These are phyloP conservation scores for Thalpophila matura DNA, from an alignment of 2,888 invertebrate genomes.

Conservation along the genomic window DNA sequence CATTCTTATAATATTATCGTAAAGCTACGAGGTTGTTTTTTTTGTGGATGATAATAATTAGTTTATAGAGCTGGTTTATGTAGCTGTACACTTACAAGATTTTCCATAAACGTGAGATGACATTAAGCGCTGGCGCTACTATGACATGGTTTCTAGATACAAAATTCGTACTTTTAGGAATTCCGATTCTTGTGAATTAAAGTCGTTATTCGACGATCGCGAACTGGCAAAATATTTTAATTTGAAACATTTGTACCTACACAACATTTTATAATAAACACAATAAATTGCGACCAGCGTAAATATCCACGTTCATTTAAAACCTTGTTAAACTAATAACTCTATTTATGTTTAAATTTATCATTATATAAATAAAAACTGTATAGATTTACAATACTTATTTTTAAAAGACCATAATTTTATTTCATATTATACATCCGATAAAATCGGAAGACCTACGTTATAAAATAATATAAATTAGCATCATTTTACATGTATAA, in stretches of 20 bases:
- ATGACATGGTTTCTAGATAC: too few relatives aligned
- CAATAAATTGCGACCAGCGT: neutral
- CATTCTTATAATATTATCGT: conserved; percentile 17
- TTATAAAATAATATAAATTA: conserved; percentile 56
- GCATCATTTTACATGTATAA: conserved; percentile 39
- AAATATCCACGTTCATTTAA: conserved; percentile 29
- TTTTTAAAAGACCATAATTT: conserved; percentile 8
- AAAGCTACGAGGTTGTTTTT: conserved; percentile 32
- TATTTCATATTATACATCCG: conserved; percentile 36
- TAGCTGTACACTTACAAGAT: conserved; percentile 3
- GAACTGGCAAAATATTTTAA: too few relatives aligned
- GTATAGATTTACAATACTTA: conserved; percentile 14
- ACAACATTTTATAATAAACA: too few relatives aligned
- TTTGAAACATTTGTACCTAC: too few relatives aligned
- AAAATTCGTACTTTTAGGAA: too few relatives aligned
- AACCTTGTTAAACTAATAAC: conserved; percentile 20
- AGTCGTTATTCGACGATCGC: too few relatives aligned
- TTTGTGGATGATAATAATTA: conserved; percentile 18
- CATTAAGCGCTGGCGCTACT: neutral
- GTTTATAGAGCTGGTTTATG: conserved; percentile 2
- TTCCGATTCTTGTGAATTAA: too few relatives aligned
- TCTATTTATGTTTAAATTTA: conserved; percentile 3
- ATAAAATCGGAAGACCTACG: conserved; percentile 36
- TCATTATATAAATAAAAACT: conserved; percentile 1
- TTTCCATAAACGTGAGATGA: conserved; percentile 27